Base-by-base conservation (phyloP, 2,888 invertebrate species). In the Hirtodrosophila histrioides region DNA sequence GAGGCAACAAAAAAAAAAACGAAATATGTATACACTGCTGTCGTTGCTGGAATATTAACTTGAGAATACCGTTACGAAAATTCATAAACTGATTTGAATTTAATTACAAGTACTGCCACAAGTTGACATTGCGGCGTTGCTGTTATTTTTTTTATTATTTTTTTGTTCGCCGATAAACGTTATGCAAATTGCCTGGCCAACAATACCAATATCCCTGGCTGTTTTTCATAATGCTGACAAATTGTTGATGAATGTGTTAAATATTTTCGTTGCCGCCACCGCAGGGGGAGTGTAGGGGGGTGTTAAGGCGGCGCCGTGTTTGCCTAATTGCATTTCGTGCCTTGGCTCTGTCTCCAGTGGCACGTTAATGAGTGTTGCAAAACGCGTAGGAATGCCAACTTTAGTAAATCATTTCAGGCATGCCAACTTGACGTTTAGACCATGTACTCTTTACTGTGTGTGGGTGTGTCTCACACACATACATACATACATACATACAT, bases 171-270 rank as follows among this genome's bases (percentile, higher is more conserved):
- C 87, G 81, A 73, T 81, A 81, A 81, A 77, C 87, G 87, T 81
- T 86, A 84, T 86, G 81, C 64, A 81, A 81, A 81, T 81, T 69
- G 46, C 55, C 61, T 51, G 46, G 31, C 56, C 48, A 24, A 66
- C 37, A 44, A 54, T 53, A 33, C 33, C 44, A 55, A 48, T 60
- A 43, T 55, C 17, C 39, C 40, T 29, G 23, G 50, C 17, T 40
- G 55, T 62, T 66, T 57, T 67, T 58, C 54, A 75, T 63, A 79
- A 56, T 66, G 79, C 78, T 85, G 87, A 87, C 82, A 81, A 85
- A 87, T 87, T 84, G 82, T 78, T 85, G 87, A 84, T 85, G 70
- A 81, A 81, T 78, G 67, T 79, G 87, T 74, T 71, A 67, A 81
- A 84, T 81, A 74, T 78, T 62, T 78, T 50, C 43, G 49, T 45